Evolutionary conservation across 2,797 vertebrate genomes (phyloP).

Genomic region (Anguilla megastoma): DNA sequence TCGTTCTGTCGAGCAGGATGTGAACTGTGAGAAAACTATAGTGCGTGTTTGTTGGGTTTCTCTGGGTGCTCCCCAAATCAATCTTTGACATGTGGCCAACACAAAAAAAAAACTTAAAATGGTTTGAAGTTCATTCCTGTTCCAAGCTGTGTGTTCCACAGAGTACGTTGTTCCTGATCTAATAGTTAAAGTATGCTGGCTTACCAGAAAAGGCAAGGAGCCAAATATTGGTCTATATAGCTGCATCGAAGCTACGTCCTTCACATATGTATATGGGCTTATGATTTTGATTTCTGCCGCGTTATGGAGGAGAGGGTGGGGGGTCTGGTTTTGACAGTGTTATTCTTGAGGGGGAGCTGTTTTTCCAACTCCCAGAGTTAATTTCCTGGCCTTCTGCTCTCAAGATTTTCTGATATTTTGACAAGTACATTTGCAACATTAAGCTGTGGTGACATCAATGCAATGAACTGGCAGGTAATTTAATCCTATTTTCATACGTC

Average conservation of each 20-base stretch:
- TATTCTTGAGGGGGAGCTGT: not conserved
- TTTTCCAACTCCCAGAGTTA: not conserved
- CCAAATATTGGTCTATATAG: not conserved
- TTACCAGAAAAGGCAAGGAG: not conserved
- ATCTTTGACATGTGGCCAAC: not conserved
- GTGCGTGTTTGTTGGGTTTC: not conserved
- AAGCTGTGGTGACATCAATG: slow-evolving; percentile 23
- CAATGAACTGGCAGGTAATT: slow-evolving; percentile 27
- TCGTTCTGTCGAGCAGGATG: not conserved
- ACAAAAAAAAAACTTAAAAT: not conserved
- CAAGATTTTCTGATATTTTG: not conserved
- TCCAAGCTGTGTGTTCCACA: not conserved
- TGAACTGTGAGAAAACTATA: not conserved
- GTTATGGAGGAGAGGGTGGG: not conserved
- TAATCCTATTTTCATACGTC: not conserved
- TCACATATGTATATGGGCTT: not conserved
- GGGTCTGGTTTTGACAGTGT: not conserved
- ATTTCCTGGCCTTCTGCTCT: not conserved
- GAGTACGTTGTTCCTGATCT: not conserved
- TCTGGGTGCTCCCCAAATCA: not conserved
- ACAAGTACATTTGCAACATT: not conserved
- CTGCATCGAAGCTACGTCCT: not conserved
- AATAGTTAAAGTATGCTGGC: not conserved
- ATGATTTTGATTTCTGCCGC: not conserved
- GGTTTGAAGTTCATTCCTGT: not conserved